Conservation (phyloP, 2,888 invertebrate genomes). For the Athetis lepigone region DNA sequence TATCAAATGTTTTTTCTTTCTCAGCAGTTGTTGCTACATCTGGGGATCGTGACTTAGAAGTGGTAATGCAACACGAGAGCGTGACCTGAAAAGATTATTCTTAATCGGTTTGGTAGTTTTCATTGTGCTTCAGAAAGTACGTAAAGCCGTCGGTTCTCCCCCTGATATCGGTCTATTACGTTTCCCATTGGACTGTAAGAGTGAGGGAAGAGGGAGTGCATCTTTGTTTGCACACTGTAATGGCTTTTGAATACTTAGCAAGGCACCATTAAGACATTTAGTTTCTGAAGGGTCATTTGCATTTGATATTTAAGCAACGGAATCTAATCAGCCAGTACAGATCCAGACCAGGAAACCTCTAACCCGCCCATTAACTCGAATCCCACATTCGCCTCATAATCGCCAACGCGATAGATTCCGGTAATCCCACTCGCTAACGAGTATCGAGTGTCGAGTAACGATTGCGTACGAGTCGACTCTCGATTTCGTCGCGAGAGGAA, state of each 20-base stretch:
- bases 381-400: slow-evolving; percentile 55
- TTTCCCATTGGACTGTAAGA: background rate
- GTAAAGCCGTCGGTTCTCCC: background rate
- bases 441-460: slow-evolving; percentile 61
- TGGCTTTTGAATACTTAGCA: background rate
- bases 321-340: slow-evolving; percentile 25
- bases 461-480: slow-evolving; percentile 78
- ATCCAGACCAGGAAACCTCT: slow-evolving; percentile 51
- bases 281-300: background rate
- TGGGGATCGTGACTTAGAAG: background rate
- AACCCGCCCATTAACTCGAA: slow-evolving; percentile 46
- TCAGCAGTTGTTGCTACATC: slow-evolving; percentile 6
- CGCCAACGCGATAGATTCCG: slow-evolving; percentile 67
- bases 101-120: background rate
- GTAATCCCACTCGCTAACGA: slow-evolving; percentile 70
- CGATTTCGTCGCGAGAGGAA: slow-evolving; percentile 79
- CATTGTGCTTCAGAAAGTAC: too few species aligned
- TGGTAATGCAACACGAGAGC: background rate
- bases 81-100: background rate
- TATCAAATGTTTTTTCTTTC: slow-evolving; percentile 15
- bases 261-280: background rate
- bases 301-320: background rate
- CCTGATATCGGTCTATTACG: too few species aligned
- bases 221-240: too few species aligned
- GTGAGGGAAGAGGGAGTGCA: too few species aligned